These are phyloP conservation scores for Eilema sororculum DNA, from an alignment of 2,888 invertebrate genomes.

Conservation along the genomic window DNA sequence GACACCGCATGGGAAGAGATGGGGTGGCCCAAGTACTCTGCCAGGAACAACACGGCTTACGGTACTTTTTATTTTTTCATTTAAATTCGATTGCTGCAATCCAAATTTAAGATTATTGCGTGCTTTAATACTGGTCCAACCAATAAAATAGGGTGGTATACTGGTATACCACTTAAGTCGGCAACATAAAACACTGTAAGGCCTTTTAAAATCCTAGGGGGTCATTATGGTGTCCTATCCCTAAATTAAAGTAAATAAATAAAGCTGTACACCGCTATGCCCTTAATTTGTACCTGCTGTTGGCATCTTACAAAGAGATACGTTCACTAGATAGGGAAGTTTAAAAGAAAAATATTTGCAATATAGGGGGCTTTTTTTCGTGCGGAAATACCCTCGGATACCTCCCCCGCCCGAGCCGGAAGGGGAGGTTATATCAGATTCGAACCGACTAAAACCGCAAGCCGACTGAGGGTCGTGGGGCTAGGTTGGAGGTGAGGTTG, in stretches of 20 bases:
- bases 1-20: too few species aligned
- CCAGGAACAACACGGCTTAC: too few species aligned
- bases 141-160: slow-evolving; percentile 17
- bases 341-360: not conserved
- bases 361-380: too few species aligned
- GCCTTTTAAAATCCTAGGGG: slow-evolving; percentile 64
- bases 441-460: too few species aligned
- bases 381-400: too few species aligned
- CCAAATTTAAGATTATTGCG: not conserved
- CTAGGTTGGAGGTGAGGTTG: too few species aligned
- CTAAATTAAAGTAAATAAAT: slow-evolving; percentile 79
- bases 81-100: not conserved
- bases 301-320: slow-evolving; percentile 50
- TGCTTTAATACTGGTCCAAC: not conserved
- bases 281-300: slow-evolving; percentile 75
- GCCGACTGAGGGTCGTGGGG: too few species aligned
- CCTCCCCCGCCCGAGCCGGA: too few species aligned
- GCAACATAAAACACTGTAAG: slow-evolving; percentile 36
- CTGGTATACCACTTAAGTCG: slow-evolving; percentile 17
- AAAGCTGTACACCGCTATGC: slow-evolving; percentile 67
- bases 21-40: too few species aligned
- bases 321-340: slow-evolving; percentile 38
- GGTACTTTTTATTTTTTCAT: not conserved
- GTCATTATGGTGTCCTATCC: slow-evolving; percentile 69
- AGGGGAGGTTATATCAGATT: too few species aligned